phyloP scores from a whole-genome alignment of 2,888 invertebrate species.

The Pterostichus niger region DNA sequence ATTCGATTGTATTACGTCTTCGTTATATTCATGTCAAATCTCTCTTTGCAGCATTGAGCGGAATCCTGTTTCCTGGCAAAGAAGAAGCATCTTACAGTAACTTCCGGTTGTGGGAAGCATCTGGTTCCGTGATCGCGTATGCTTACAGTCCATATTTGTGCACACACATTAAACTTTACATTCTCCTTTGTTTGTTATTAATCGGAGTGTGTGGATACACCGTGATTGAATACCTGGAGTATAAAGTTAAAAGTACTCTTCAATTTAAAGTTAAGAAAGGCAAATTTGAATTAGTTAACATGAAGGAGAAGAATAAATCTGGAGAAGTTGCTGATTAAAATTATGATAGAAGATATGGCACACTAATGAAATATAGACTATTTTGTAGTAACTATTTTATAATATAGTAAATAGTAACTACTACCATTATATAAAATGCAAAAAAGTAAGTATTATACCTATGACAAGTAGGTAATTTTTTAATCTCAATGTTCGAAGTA shows the following conservation, averaged over 20 bases:
- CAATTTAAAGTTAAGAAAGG: constrained; percentile 73
- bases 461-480: too few species aligned
- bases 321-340: constrained; percentile 73
- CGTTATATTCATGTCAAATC: constrained; percentile 12
- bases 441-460: too few species aligned
- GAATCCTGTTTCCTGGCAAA: constrained; percentile 90
- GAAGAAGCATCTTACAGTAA: constrained; percentile 96
- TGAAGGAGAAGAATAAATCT: constrained; percentile 74
- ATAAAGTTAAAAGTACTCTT: constrained; percentile 71
- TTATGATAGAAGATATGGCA: constrained; percentile 58
- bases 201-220: constrained; percentile 88
- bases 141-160: constrained; percentile 88
- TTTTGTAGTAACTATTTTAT: too few species aligned
- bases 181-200: constrained; percentile 83
- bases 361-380: too few species aligned
- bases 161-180: constrained; percentile 85
- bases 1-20: not conserved
- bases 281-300: constrained; percentile 77
- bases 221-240: constrained; percentile 82
- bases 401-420: too few species aligned
- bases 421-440: too few species aligned
- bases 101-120: constrained; percentile 94
- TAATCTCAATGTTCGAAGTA: too few species aligned
- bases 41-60: constrained; percentile 84
- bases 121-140: constrained; percentile 93